Base-by-base conservation (phyloP, 2,888 invertebrate species). In the Elysia crispata region DNA sequence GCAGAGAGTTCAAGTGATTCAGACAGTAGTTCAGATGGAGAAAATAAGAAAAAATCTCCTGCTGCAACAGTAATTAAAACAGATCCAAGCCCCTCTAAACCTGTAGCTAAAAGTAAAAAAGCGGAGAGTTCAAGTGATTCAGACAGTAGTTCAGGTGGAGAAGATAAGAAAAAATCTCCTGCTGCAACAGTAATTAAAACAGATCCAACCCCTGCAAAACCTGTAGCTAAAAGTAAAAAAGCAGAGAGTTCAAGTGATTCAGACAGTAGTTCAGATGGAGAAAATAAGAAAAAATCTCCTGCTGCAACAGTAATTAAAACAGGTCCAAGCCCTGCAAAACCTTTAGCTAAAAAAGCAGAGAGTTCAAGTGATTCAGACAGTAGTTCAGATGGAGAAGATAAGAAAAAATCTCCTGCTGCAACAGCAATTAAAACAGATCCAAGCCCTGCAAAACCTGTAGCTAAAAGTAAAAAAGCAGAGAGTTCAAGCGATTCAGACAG, bases 1-100 rank as follows among this genome's bases (percentile, higher is more conserved):
- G 62, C 70, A n/a, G 86, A 86, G 67, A 86, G 86, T 83, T 84
- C 85, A 15, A 87, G 87, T 60, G 86, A 85, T 28, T 79, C 79
- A 62, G 82, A 81, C 54, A 81, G 81, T 0, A 79, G 82, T 25
- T 78, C 81, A 1, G 85, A 84, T 76, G 85, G 84, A 20, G 84
- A 85, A 57, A 83, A 84, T 64, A 70, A 80, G 79, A 73, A 54
- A 81, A 77, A 72, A 76, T 77, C 54, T 5, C 3, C 33, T 23
- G 70, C 50, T 8, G 23, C 66, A 30, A 25, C 76, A 15, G 41
- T 62, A 28, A n/a, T 33, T 20, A 80, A 80, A 72, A 15, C 82
- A 23, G 75, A 28, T 0, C 50, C 54, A 20, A 66, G 1, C 57
- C 60, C 41, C 28, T 15, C 64, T 1, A 78, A 60, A 33, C 20